phyloP scores from a whole-genome alignment of 2,888 invertebrate species.

The Melanargia galathea region DNA sequence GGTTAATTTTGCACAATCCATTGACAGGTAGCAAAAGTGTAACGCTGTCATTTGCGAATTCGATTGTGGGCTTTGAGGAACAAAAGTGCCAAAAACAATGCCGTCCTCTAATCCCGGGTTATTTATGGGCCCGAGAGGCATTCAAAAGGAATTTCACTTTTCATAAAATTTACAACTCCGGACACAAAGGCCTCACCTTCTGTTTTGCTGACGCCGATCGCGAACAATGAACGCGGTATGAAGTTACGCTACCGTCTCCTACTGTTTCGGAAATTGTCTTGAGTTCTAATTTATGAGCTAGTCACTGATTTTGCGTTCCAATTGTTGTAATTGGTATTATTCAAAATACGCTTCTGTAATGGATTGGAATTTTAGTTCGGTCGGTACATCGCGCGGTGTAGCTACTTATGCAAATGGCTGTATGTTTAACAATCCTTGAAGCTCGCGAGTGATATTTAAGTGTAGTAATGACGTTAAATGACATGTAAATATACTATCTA shows the following conservation, averaged over 20 bases:
- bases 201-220: conserved; percentile 78
- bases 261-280: conserved; percentile 81
- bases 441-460: conserved; percentile 40
- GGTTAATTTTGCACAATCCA: conserved; percentile 55
- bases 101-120: conserved; percentile 73
- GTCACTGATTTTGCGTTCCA: conserved; percentile 72
- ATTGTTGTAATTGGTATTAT: conserved; percentile 78
- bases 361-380: conserved; percentile 62
- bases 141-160: conserved; percentile 83
- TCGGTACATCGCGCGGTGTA: conserved; percentile 49
- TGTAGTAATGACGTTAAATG: conserved; percentile 37
- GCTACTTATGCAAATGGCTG: conserved; percentile 49
- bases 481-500: conserved; percentile 13
- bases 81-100: conserved; percentile 78
- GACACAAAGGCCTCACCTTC: conserved; percentile 79
- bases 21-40: conserved; percentile 61
- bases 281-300: conserved; percentile 73
- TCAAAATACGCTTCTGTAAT: conserved; percentile 57
- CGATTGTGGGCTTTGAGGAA: conserved; percentile 75
- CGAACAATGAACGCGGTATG: conserved; percentile 72
- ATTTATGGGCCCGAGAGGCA: conserved; percentile 76
- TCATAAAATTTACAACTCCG: conserved; percentile 81
- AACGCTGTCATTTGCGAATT: conserved; percentile 68
- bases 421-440: conserved; percentile 41
- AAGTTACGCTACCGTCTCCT: conserved; percentile 79